These are phyloP conservation scores for Eulacestoma nigropectus DNA, from an alignment of 2,113 vertebrate genomes.

Conservation along the genomic window DNA sequence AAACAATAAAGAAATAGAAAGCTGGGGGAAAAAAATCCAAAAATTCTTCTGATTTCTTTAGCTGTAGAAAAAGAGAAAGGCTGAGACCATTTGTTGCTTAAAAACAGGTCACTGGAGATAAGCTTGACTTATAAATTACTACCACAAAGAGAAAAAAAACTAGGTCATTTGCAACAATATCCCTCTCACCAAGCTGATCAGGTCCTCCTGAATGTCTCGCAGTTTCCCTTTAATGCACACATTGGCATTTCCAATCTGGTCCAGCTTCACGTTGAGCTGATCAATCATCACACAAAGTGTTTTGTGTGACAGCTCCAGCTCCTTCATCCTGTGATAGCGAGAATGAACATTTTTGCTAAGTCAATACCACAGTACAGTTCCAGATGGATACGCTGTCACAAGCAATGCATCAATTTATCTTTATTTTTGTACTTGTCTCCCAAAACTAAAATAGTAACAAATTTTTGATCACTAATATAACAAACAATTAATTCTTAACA, in stretches of 20 bases:
- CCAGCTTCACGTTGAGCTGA: slow-evolving; percentile 14
- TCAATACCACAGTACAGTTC: background rate
- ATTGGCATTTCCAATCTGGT: background rate
- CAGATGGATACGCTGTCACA: background rate
- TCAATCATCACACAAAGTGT: slow-evolving; percentile 50
- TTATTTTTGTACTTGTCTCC: background rate
- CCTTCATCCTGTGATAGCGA: slow-evolving; percentile 47
- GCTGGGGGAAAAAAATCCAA: background rate
- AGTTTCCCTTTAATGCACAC: slow-evolving; percentile 69
- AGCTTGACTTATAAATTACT: background rate
- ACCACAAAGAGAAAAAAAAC: background rate
- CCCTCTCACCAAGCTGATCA: slow-evolving; percentile 63
- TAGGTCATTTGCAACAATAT: background rate
- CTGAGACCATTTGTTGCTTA: background rate
- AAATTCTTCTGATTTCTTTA: background rate
- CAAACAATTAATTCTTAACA: background rate
- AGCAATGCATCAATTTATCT: background rate
- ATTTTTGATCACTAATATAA: background rate
- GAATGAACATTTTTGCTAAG: background rate
- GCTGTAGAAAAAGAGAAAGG: background rate
- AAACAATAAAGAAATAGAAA: background rate
- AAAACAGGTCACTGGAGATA: background rate
- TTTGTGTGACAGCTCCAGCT: slow-evolving; percentile 67
- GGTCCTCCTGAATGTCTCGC: slow-evolving; percentile 60
- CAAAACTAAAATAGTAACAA: background rate